A percentile compares a stretch with the other conserved stretches of the same genome.
Conservation (phyloP, 2,888 invertebrate species). For the Ceramica pisi region DNA sequence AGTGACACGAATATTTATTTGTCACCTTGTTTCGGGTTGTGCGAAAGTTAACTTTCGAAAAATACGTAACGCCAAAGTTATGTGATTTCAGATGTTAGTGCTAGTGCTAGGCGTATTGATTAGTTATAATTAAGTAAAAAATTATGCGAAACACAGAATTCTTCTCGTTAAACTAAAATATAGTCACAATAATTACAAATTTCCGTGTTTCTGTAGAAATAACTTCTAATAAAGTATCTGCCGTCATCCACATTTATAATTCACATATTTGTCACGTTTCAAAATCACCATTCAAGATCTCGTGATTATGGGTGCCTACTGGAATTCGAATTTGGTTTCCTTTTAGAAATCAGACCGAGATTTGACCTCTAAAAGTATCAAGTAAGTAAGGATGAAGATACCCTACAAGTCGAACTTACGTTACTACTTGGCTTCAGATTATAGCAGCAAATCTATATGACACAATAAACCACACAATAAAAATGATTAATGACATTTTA, state of each 20-base stretch:
- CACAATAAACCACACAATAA: slow-evolving; percentile 44
- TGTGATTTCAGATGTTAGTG: slow-evolving; percentile 24
- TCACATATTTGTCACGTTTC: slow-evolving; percentile 31
- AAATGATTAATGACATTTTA: slow-evolving; percentile 49
- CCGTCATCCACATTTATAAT: slow-evolving; percentile 29
- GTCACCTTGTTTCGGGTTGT: neutral
- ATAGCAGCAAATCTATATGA: slow-evolving; percentile 12
- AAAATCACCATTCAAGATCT: slow-evolving; percentile 24
- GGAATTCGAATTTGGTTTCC: neutral
- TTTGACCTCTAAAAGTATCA: slow-evolving; percentile 6
- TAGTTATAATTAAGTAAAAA: slow-evolving; percentile 1
- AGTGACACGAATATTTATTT: slow-evolving; percentile 11
- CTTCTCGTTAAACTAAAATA: slow-evolving; percentile 23
- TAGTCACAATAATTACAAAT: slow-evolving; percentile 1
- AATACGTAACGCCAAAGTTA: slow-evolving; percentile 17
- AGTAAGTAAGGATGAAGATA: slow-evolving; percentile 7
- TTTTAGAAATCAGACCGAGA: slow-evolving; percentile 8
- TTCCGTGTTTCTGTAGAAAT: slow-evolving; percentile 13
- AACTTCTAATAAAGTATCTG: neutral
- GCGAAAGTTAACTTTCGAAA: slow-evolving; percentile 24
- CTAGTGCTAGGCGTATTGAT: neutral
- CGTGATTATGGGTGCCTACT: neutral
- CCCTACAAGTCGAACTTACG: neutral
- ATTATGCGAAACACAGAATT: slow-evolving; percentile 14
- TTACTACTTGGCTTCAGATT: neutral